Conservation (phyloP, 1,140 invertebrate genomes). For the Caenorhabditis remanei region DNA sequence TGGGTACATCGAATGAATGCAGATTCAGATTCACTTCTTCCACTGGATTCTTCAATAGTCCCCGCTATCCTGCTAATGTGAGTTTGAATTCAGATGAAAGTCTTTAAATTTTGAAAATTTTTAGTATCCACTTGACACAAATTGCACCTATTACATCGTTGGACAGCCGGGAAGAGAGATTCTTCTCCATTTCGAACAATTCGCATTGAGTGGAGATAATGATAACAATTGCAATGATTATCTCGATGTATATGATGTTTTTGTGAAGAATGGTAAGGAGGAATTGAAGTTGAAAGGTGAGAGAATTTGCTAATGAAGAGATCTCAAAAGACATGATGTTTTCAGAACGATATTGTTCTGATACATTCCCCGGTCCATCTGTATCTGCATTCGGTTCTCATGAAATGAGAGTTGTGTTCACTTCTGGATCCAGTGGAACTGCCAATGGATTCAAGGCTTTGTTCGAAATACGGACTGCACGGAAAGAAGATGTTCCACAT, state of each 20-base stretch:
- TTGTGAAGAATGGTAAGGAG: constrained; percentile 70
- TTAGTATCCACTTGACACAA: constrained; percentile 74
- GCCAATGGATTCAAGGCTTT: constrained; percentile 77
- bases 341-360: constrained; percentile 70
- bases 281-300: constrained; percentile 70
- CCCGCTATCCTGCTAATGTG: constrained; percentile 76
- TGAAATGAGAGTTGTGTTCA: constrained; percentile 76
- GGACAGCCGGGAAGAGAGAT: constrained; percentile 72
- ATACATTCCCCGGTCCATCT: constrained; percentile 74
- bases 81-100: not conserved
- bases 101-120: not conserved
- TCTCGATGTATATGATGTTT: constrained; percentile 76
- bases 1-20: constrained; percentile 75
- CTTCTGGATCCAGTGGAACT: constrained; percentile 72
- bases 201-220: constrained; percentile 73
- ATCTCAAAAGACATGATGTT: constrained; percentile 18
- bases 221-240: constrained; percentile 73
- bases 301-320: not conserved
- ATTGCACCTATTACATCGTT: constrained; percentile 74
- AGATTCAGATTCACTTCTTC: constrained; percentile 70
- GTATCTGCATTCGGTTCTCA: constrained; percentile 74
- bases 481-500: constrained; percentile 72
- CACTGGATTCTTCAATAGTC: constrained; percentile 75
- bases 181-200: constrained; percentile 77
- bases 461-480: constrained; percentile 74